Conservation (phyloP, 2,888 invertebrate genomes). For the Chromoteleia sp. region DNA sequence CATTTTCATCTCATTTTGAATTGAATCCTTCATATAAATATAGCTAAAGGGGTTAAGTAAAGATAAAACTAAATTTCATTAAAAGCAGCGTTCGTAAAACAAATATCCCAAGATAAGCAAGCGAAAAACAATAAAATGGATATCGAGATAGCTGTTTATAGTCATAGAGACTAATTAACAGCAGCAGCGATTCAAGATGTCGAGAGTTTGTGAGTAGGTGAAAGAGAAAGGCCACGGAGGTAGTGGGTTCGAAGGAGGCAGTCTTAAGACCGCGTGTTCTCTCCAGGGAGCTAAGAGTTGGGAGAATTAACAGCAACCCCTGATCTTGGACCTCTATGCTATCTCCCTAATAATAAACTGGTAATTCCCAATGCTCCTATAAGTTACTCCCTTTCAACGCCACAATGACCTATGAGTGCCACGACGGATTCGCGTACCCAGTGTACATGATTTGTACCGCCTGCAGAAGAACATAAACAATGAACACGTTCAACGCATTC, state of each 20-base stretch:
- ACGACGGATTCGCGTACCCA: conserved; percentile 79
- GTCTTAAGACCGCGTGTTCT: conserved; percentile 82
- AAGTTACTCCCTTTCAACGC: conserved; percentile 84
- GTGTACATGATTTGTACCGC: conserved; percentile 75
- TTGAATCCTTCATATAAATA: too few relatives aligned
- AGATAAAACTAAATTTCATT: conserved; percentile 20
- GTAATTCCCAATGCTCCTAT: conserved; percentile 85
- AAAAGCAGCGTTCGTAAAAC: background rate
- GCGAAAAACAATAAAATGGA: conserved; percentile 49
- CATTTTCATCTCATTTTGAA: too few relatives aligned
- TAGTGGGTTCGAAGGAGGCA: conserved; percentile 74
- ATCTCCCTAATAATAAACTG: conserved; percentile 85
- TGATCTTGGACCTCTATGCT: conserved; percentile 82
- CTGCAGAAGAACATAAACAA: conserved; percentile 66
- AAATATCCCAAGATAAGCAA: conserved; percentile 19
- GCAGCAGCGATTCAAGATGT: conserved; percentile 80
- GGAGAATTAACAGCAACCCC: conserved; percentile 84
- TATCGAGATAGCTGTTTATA: conserved; percentile 76
- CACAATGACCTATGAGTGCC: conserved; percentile 82
- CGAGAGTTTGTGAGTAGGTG: conserved; percentile 72
- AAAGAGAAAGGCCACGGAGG: conserved; percentile 67
- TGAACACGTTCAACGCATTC: conserved; percentile 64
- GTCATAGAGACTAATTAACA: conserved; percentile 81
- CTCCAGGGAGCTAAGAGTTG: conserved; percentile 81
- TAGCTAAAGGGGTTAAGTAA: background rate